Conservation (phyloP, 1,140 invertebrate species). For the Orius insidiosus region DNA sequence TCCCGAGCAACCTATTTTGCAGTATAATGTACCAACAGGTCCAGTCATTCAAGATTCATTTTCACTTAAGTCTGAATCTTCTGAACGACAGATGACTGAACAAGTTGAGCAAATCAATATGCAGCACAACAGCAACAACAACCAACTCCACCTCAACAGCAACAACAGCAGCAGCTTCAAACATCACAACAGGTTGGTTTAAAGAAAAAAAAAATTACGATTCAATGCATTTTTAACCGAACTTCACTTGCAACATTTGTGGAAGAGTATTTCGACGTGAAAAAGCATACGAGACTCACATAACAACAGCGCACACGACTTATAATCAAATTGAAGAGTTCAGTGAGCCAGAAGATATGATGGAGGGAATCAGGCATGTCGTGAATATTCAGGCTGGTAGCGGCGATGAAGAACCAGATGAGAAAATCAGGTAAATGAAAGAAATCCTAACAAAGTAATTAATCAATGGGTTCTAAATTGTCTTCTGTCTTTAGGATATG, state of each 20-base stretch:
- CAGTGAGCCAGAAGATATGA: conserved; percentile 64
- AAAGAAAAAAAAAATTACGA: neutral
- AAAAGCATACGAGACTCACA: conserved; percentile 44
- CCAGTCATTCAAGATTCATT: conserved; percentile 13
- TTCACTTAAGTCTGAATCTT: conserved; percentile 4
- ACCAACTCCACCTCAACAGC: too few species aligned
- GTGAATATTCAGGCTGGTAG: conserved; percentile 26
- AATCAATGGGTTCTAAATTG: too few species aligned
- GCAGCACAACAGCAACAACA: too few species aligned
- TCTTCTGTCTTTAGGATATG: too few species aligned
- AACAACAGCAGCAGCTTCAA: too few species aligned
- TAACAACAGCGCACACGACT: conserved; percentile 34
- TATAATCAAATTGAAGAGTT: conserved; percentile 40
- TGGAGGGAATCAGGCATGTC: conserved; percentile 57
- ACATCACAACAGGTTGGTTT: too few species aligned
- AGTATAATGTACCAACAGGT: neutral
- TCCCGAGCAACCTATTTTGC: too few species aligned
- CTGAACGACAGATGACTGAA: neutral
- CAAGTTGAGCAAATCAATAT: conserved; percentile 1
- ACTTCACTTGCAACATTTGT: conserved; percentile 31
- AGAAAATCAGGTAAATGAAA: conserved; percentile 18
- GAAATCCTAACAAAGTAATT: too few species aligned
- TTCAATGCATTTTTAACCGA: too few species aligned
- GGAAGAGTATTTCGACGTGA: conserved; percentile 43
- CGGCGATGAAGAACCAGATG: conserved; percentile 21